These are phyloP conservation scores for Dreissena polymorpha DNA, from an alignment of 1,140 invertebrate species.

Conservation along the genomic window DNA sequence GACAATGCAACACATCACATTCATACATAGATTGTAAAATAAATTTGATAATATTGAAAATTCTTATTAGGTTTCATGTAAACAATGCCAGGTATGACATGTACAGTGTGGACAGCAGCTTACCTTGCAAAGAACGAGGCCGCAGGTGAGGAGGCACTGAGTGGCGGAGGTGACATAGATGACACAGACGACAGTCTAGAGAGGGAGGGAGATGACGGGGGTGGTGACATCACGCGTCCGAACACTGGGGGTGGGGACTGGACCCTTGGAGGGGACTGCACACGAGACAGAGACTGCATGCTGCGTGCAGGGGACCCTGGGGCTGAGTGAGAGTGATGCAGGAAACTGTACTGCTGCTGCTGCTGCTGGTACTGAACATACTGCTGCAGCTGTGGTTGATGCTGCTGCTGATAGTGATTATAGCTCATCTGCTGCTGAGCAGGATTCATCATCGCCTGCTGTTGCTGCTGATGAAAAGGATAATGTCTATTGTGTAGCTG, in stretches of 20 bases:
- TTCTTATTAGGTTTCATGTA: too few species aligned
- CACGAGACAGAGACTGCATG: neutral
- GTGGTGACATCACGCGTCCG: constrained; percentile 38
- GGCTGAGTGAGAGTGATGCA: constrained; percentile 48
- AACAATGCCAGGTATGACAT: too few species aligned
- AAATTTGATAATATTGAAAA: too few species aligned
- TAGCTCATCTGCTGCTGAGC: neutral
- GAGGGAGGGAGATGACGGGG: constrained; percentile 26
- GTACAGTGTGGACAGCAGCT: neutral
- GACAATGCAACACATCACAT: too few species aligned
- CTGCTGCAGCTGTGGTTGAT: constrained; percentile 34
- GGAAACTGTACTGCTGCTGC: constrained; percentile 26
- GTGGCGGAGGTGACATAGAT: constrained; percentile 47
- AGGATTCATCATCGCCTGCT: neutral
- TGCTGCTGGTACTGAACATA: constrained; percentile 44
- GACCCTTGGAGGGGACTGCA: constrained; percentile 33
- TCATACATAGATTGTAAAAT: too few species aligned
- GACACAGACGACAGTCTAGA: constrained; percentile 51
- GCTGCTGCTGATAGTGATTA: constrained; percentile 43
- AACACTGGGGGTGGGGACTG: constrained; percentile 36
- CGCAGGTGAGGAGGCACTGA: constrained; percentile 50
- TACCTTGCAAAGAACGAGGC: constrained; percentile 57
- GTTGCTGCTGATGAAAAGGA: constrained; percentile 45
- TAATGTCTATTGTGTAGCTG: constrained; percentile 13
- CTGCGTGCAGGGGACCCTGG: constrained; percentile 12